Base-by-base conservation (phyloP, 2,888 invertebrate species). In the Pristionchus japonicus region DNA sequence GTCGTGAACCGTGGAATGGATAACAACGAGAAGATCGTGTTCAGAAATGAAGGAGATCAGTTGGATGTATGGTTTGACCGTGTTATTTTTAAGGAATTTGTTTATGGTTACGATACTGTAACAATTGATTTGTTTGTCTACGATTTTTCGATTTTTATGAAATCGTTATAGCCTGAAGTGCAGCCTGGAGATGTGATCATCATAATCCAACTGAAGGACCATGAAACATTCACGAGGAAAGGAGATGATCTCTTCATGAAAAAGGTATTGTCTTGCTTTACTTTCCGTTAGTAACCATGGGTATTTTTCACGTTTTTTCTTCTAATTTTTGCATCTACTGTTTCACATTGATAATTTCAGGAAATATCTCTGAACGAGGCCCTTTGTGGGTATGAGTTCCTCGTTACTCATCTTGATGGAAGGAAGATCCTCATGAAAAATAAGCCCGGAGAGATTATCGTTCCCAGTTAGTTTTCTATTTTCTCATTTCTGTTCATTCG, bases 181-280 rank as follows among this genome's bases (percentile, higher is more conserved):
- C 97, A 97, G 93, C 96, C 97, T 27, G 98, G 98, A 17, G 97
- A 98, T 95, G 97, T 98, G 52, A 96, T 98, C 87, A 97, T 98
- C 93, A 96, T 98, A 70, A 95, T 98, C 89, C 96, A 97, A 94
- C 96, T 97, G 94, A 96, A 97, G 94, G 96, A 96, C 15, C 97
- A 98, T 95, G 96, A 96, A 9, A 94, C 96, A 70, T 98, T 97
- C 95, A 96, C 96, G 94, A 96, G 98, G 90, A 96, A 96, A 89
- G 96, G 96, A 86, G 96, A 97, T 94, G 97, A 96, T 92, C 94
- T 96, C 82, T 94, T 93, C 90, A 96, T 97, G 95, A 91, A 91
- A 88, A 91, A 90, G 90, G 90, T 86, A 3, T 2, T 34, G 52
- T 52, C n/a, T 64, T 3, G 15, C 67, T 9, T 27, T 67, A 3